These are phyloP conservation scores for Mus pahari DNA, from an alignment of 2,113 vertebrate species.

Conservation along the genomic window DNA sequence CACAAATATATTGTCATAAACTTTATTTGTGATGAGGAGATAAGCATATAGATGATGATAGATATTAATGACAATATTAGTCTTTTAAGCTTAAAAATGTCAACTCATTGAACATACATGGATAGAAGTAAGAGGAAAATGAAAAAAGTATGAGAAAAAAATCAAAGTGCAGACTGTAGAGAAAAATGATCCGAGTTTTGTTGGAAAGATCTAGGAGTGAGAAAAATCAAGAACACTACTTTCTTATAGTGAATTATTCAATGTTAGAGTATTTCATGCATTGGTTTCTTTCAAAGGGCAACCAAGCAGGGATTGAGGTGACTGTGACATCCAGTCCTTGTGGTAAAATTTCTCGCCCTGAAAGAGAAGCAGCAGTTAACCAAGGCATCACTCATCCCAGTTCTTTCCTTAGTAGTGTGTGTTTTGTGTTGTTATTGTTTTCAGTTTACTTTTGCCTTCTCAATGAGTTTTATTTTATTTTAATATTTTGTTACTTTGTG, in stretches of 20 bases:
- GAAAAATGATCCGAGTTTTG: neutral
- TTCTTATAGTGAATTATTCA: neutral
- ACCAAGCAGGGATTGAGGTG: fast-evolving
- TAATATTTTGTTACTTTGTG: constrained; percentile 13
- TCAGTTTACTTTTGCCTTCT: neutral
- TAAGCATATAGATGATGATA: neutral
- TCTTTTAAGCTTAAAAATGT: neutral
- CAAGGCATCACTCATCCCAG: neutral
- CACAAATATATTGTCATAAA: neutral
- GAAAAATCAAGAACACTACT: neutral
- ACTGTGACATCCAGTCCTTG: fast-evolving
- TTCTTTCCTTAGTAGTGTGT: neutral
- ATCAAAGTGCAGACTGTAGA: neutral
- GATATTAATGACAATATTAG: neutral
- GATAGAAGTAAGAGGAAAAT: neutral
- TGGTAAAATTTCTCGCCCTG: neutral
- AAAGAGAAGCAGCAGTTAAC: fast-evolving
- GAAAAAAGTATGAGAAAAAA: neutral
- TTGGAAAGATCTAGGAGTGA: neutral
- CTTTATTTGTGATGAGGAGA: neutral
- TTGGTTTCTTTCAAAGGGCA: neutral
- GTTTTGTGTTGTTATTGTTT: neutral
- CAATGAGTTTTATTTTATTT: neutral
- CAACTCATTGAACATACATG: neutral
- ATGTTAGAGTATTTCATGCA: neutral